Evolutionary conservation across 1,140 invertebrate genomes (phyloP), one percentile per base, ranked within the genome.

Genomic region (Platyscapa corneri): DNA sequence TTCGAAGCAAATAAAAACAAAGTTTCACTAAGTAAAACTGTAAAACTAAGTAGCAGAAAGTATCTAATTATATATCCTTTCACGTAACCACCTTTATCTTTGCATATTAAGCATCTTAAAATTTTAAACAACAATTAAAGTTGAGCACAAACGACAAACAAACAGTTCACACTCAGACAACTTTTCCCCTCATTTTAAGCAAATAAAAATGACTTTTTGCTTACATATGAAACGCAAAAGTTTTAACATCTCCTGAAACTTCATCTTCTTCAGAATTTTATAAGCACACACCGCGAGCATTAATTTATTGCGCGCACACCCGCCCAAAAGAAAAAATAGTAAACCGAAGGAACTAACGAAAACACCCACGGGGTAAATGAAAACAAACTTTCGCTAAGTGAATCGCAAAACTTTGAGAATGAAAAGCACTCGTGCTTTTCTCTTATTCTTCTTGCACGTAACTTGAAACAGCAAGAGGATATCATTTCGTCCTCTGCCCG

Each of bases 321-420:
- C 2, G 53, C 46, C 32, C 32, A n/a, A 74, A 82, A 82, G 20
- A 0, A 39, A 60, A 34, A 64, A 70, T 70, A 70, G 67, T 37
- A 70, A 70, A 70, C 18, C 76, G 30, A 7, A 10, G n/a, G 16
- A 60, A 23, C n/a, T 8, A 60, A 37, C 32, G 42, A 34, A 82
- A 72, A 70, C 64, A 18, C 18, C 39, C 77, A 32, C 34, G 37
- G 56, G 34, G 34, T 67, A 67, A 81, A 70, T 67, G 60, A 81
- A 81, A 81, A 81, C 78, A 81, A 81, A 81, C 64, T 81, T 32
- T 6, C 6, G 0, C 30, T 83, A 83, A 83, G 70, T 60, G 81
- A 83, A 83, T 83, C 49, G 32, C 27, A 0, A 70, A 70, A 70
- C 64, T 81, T 74, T 49, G 5, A 5, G 53, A 60, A 34, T 27